Base-by-base conservation (phyloP, 2,113 vertebrate genomes). In the Microtus richardsoni region DNA sequence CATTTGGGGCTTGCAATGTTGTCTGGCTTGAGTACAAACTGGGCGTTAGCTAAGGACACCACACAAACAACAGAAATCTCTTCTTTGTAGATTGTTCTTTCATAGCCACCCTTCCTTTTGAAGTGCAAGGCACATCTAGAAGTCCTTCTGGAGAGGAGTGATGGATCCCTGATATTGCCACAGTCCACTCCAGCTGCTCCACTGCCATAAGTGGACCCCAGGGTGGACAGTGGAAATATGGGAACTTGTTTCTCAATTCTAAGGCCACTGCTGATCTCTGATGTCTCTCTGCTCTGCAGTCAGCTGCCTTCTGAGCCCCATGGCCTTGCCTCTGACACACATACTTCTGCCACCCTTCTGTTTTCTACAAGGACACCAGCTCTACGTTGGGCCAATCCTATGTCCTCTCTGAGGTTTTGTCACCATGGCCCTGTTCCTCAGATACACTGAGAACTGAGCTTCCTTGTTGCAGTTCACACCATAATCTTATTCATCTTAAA, bases 231-330 rank as follows among this genome's bases (percentile, higher is more conserved):
- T 30, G 33, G 73, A 30, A 86, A 68, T 66, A 21, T 47, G 86
- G 36, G 64, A 93, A 89, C 54, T n/a, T 89, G 33, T 89, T 91
- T 91, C 39, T 93, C 66, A 75, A 41, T 73, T 88, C 39, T 54
- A 14, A 36, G 78, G 21, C 39, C 54, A 66, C 39, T 3, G 8
- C 64, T 95, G 16, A 7, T 58, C 71, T 88, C 70, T 66, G 11
- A 19, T 66, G 73, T 79, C 62, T 78, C 60, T 64, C 70, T 94
- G 80, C 13, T 54, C 52, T 85, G 12, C 28, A 94, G 58, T 73
- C 17, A 16, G 44, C 62, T 54, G 2, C 47, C 33, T 92, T 90
- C 41, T 70, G 26, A 49, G 60, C 58, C 3, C 62, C 2, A 4
- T 28, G 39, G 5, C 68, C 78, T 91, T 77, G 80, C 68, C 41